phyloP scores from a whole-genome alignment of 1,140 invertebrate genomes.

The Papilio aristodemus region DNA sequence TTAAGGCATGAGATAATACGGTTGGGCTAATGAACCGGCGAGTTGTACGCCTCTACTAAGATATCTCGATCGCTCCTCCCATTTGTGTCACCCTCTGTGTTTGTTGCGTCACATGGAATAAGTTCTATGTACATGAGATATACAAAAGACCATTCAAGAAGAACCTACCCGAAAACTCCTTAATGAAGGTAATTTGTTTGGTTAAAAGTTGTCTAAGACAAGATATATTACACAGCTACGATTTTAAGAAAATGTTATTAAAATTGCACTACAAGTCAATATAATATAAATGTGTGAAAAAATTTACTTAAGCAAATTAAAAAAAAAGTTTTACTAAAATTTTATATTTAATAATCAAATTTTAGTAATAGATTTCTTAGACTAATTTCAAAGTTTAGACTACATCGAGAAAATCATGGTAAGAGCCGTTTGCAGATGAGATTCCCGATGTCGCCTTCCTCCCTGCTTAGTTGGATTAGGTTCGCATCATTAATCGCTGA shows the following conservation, averaged over 20 bases:
- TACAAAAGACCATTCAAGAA: slow-evolving; percentile 12
- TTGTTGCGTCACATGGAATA: slow-evolving; percentile 30
- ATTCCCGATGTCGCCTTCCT: slow-evolving; percentile 55
- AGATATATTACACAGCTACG: no score
- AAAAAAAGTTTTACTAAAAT: no score
- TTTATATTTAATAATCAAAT: no score
- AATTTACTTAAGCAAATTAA: no score
- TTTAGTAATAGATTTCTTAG: not conserved
- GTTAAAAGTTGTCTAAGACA: no score
- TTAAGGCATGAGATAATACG: slow-evolving; percentile 68
- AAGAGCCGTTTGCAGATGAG: slow-evolving; percentile 56
- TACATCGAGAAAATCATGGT: slow-evolving; percentile 47
- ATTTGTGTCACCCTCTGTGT: slow-evolving; percentile 36
- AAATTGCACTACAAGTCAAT: no score
- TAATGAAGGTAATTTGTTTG: no score
- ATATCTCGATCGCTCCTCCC: slow-evolving; percentile 44
- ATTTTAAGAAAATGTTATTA: no score
- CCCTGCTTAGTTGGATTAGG: slow-evolving; percentile 71
- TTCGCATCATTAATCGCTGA: slow-evolving; percentile 73
- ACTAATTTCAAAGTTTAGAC: not conserved
- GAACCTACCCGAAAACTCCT: slow-evolving; percentile 13
- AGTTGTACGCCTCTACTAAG: slow-evolving; percentile 44
- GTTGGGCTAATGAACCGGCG: slow-evolving; percentile 63
- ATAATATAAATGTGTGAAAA: no score
- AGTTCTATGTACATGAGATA: not conserved